Conservation (phyloP, 2,113 vertebrate species). For the Strix uralensis region DNA sequence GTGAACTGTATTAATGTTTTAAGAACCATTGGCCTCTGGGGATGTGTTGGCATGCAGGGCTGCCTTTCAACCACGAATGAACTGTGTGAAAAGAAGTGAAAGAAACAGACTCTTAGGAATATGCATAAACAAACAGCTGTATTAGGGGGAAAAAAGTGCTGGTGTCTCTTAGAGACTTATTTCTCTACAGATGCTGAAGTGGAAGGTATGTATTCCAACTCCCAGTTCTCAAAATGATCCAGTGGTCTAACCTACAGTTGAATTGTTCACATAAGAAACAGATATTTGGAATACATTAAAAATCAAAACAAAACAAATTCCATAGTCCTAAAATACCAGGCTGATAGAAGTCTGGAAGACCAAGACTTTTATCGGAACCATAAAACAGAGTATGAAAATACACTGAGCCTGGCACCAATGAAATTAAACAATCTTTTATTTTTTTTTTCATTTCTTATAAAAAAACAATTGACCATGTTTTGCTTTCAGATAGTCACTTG, state of each 20-base stretch:
- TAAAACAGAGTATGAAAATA: not conserved
- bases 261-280: not conserved
- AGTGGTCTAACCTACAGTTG: not conserved
- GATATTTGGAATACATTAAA: not conserved
- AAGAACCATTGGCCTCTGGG: constrained; percentile 93
- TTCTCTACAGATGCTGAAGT: not conserved
- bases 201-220: not conserved
- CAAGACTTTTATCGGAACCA: not conserved
- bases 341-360: not conserved
- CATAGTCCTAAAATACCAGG: not conserved
- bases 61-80: constrained; percentile 96
- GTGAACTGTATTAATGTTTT: constrained; percentile 97
- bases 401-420: not conserved
- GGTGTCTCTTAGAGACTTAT: not conserved
- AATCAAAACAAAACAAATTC: not conserved
- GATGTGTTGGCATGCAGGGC: constrained; percentile 96
- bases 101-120: not conserved
- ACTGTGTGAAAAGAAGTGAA: constrained; percentile 70
- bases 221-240: not conserved
- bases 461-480: not conserved
- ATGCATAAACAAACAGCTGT: not conserved
- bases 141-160: not conserved
- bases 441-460: not conserved
- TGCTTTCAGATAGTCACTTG: not conserved
- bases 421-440: not conserved